Evolutionary conservation across 1,140 invertebrate genomes (phyloP).

Genomic region (Atta texana): DNA sequence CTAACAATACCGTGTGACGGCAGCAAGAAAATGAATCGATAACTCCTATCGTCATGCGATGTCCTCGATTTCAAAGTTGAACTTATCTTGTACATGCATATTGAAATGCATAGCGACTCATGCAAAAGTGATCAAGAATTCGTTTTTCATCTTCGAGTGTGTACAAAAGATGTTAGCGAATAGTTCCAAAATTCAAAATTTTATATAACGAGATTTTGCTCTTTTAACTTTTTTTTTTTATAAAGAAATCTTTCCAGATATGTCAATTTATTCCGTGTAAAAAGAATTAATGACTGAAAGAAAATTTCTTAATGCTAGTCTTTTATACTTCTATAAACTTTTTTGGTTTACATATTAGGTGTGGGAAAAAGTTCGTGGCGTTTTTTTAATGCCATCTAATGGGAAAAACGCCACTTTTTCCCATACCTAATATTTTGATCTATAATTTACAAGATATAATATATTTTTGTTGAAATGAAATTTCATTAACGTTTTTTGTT

Average conservation of each 20-base stretch:
- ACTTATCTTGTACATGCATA: conserved; percentile 3
- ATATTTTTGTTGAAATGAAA: conserved; percentile 8
- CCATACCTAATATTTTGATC: too few relatives aligned
- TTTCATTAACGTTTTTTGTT: not conserved
- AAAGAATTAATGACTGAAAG: not conserved
- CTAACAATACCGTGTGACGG: conserved; percentile 41
- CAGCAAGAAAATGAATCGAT: conserved; percentile 53
- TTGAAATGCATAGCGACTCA: conserved; percentile 26
- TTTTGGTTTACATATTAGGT: not conserved
- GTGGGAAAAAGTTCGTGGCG: too few relatives aligned
- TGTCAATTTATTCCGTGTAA: not conserved
- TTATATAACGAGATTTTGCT: not conserved
- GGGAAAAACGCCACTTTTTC: too few relatives aligned
- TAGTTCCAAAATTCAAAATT: not conserved
- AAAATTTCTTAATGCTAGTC: not conserved
- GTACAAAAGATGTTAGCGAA: not conserved
- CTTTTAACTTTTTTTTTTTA: not conserved
- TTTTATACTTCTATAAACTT: not conserved
- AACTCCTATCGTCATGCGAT: conserved; percentile 43
- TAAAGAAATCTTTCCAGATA: not conserved
- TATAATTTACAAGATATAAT: not conserved
- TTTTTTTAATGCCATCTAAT: too few relatives aligned
- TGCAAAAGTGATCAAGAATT: not conserved
- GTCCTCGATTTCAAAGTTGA: conserved; percentile 49
- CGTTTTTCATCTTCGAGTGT: not conserved